Evolutionary conservation across 2,888 invertebrate species (phyloP), one percentile per base, ranked within the genome.

Genomic region (Drosophila monieri): DNA sequence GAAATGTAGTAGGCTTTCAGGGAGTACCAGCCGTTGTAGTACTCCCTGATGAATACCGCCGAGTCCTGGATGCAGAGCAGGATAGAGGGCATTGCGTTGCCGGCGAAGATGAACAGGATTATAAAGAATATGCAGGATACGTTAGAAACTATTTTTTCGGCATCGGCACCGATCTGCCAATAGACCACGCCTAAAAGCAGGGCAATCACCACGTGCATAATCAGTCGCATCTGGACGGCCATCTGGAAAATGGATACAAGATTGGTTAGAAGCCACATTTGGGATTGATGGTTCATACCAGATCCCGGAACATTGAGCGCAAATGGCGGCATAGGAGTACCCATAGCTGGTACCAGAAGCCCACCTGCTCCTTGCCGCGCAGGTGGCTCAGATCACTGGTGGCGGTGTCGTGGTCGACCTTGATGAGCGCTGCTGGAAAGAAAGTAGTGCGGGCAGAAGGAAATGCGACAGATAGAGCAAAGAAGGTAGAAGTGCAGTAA

Each of bases 31-130:
- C 96, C 94, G 91, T 97, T 97, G 85, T 96, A 95, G 90, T 97
- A 95, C 88, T 97, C 97, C 43, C 96, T 92, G 6, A 94, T 93
- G 68, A 97, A 94, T 18, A 97, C 94, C 10, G 95, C 94, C 89
- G 97, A 93, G 91, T 97, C 96, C 85, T 94, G 93, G 30, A 97
- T 96, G 93, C 98, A 98, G 59, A 95, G 95, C 46, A 98, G 94
- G 49, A 96, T 94, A 47, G 97, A 96, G 8, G 97, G 95, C 93
- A 97, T 98, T 85, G 97, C 96, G 6, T 98, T 96, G 12, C 97
- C 97, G 89, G 97, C 96, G 95, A 98, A 97, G 49, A 98, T 93
- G 92, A 98, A 98, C 93, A 98, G 95, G 53, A 97, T 94, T 69
- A 95, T 95, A 92, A 97, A 98, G 92, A 97, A 97, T 44, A 98